Percentiles rank a stretch among this genome's conserved stretches.
Conservation (phyloP, 2,797 vertebrate species). For the Microhierax caerulescens region DNA sequence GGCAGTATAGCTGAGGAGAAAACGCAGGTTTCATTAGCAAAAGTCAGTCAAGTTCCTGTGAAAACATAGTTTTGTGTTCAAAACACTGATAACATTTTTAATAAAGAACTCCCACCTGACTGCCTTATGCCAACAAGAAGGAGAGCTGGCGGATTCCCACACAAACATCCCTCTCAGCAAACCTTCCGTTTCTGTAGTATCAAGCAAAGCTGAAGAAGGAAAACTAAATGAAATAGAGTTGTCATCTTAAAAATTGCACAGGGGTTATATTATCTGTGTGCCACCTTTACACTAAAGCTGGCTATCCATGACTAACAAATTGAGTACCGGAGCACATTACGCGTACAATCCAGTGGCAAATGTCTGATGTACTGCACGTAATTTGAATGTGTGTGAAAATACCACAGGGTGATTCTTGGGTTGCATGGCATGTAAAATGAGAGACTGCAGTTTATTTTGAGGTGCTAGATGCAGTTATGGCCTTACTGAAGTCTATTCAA, state of each 20-base stretch:
- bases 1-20: background rate
- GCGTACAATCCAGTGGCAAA: background rate
- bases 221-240: background rate
- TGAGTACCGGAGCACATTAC: background rate
- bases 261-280: background rate
- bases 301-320: background rate
- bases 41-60: background rate
- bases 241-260: background rate
- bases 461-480: background rate
- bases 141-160: background rate
- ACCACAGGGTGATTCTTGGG: background rate
- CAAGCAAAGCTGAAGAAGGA: background rate
- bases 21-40: background rate
- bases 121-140: background rate
- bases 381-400: background rate
- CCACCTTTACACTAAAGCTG: background rate
- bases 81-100: background rate
- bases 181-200: background rate
- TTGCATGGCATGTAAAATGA: background rate
- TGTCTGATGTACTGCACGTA: fast-evolving
- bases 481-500: background rate
- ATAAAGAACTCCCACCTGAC: background rate
- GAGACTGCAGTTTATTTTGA: background rate
- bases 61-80: conserved; percentile 2
- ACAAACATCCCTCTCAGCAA: background rate